Conservation (phyloP, 2,888 invertebrate genomes). For the Tenthredo scrophulariae region DNA sequence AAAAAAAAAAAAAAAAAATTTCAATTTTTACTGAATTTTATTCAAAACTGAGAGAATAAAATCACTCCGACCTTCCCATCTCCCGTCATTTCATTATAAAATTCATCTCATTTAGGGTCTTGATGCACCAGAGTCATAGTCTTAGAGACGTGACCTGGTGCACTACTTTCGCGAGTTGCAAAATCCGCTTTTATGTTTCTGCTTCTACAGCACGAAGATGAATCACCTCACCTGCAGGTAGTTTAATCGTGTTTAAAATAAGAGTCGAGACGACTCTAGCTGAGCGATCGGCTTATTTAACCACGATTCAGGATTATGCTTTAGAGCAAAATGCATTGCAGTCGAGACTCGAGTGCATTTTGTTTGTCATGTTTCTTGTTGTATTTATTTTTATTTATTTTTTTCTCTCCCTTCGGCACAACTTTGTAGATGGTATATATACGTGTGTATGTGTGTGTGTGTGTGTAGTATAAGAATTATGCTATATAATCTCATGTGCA, state of each 20-base stretch:
- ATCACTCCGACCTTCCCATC: not conserved
- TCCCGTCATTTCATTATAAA: not conserved
- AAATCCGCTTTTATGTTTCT: slow-evolving; percentile 4
- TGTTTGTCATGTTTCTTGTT: not conserved
- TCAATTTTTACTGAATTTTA: not conserved
- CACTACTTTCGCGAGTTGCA: slow-evolving; percentile 40
- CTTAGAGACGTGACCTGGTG: slow-evolving; percentile 25
- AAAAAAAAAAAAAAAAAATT: too few species aligned
- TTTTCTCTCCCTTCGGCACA: not conserved
- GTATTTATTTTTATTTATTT: not conserved
- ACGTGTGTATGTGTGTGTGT: not conserved
- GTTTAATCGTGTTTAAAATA: not conserved
- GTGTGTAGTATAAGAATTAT: not conserved
- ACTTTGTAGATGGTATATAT: not conserved
- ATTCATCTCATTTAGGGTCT: not conserved
- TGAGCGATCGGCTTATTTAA: not conserved
- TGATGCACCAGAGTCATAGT: not conserved
- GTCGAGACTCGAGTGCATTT: too few species aligned
- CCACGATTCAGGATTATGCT: not conserved
- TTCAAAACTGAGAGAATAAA: not conserved
- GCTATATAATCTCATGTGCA: slow-evolving; percentile 12
- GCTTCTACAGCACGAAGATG: not conserved
- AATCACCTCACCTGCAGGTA: slow-evolving; percentile 5
- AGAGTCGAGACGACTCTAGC: not conserved
- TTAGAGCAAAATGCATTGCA: too few species aligned